Percentiles rank a stretch among this genome's conserved stretches.
These are phyloP conservation scores for Chromis chromis DNA, from an alignment of 2,797 vertebrate genomes.

Conservation along the genomic window DNA sequence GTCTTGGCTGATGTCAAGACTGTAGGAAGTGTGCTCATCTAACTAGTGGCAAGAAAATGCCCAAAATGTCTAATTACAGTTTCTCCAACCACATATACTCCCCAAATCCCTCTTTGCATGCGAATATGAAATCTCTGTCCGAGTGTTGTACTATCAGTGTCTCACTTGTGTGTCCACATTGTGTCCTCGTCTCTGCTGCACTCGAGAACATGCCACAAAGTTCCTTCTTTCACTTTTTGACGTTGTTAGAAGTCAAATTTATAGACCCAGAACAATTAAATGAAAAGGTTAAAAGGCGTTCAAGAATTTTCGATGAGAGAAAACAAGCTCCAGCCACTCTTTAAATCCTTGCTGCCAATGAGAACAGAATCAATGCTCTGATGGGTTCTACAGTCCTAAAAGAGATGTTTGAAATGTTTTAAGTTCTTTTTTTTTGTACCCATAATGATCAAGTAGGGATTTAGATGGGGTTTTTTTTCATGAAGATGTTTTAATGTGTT, in stretches of 20 bases:
- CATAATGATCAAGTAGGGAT: background rate
- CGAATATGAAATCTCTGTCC: background rate
- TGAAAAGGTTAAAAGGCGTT: background rate
- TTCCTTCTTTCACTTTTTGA: background rate
- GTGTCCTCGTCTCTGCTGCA: background rate
- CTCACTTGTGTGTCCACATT: constrained; percentile 1
- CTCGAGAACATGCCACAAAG: background rate
- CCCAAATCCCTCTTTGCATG: background rate
- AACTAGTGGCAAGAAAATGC: background rate
- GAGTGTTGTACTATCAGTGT: background rate
- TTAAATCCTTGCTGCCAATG: constrained; percentile 13
- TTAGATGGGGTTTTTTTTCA: background rate
- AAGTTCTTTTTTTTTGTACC: background rate
- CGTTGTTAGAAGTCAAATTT: background rate
- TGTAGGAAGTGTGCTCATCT: background rate
- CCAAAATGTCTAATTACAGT: background rate
- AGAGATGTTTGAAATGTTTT: constrained; percentile 9
- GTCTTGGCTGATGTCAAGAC: background rate
- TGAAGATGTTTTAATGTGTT: constrained; percentile 50
- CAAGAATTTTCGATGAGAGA: background rate
- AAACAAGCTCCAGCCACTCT: background rate
- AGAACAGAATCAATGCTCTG: constrained; percentile 5
- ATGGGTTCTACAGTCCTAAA: background rate
- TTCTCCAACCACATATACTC: background rate
- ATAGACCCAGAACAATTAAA: background rate